A percentile compares a stretch with the other conserved stretches of the same genome.
These are phyloP conservation scores for Sycon ciliatum DNA, from an alignment of 37 sponge, comb jelly and placozoan genomes.

Conservation along the genomic window DNA sequence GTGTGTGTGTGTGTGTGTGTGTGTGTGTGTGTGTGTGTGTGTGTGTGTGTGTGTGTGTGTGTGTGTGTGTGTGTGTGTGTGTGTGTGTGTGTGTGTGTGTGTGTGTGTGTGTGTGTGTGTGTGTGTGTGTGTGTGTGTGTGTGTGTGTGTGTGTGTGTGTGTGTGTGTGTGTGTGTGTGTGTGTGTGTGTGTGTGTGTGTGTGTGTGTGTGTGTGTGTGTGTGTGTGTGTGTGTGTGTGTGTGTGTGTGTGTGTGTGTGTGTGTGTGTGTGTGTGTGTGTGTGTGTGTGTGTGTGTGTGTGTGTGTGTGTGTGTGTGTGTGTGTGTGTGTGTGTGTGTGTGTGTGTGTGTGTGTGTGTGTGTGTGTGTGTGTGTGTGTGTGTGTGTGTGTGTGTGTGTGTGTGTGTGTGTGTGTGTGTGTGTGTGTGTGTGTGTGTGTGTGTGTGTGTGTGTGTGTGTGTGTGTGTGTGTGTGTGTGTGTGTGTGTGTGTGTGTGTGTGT, in stretches of 20 bases:
- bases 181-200: neutral
- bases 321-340: conserved; percentile 22
- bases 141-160: conserved; percentile 5
- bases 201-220: conserved; percentile 18
- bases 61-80: neutral
- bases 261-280: conserved; percentile 26
- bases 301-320: conserved; percentile 19
- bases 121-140: conserved; percentile 5
- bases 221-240: conserved; percentile 20
- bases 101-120: conserved; percentile 5
- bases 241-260: neutral
- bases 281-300: conserved; percentile 14
- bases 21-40: conserved; percentile 5
- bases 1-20: conserved; percentile 5
- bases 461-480: conserved; percentile 5
- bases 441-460: conserved; percentile 5
- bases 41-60: neutral
- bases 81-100: neutral
- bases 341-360: conserved; percentile 5
- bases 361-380: conserved; percentile 10
- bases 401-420: conserved; percentile 26
- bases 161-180: neutral
- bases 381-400: conserved; percentile 5
- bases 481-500: conserved; percentile 5
- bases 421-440: conserved; percentile 14